Evolutionary conservation across 2,888 invertebrate genomes (phyloP), one percentile per base, ranked within the genome.

Genomic region (Rhagium mordax): DNA sequence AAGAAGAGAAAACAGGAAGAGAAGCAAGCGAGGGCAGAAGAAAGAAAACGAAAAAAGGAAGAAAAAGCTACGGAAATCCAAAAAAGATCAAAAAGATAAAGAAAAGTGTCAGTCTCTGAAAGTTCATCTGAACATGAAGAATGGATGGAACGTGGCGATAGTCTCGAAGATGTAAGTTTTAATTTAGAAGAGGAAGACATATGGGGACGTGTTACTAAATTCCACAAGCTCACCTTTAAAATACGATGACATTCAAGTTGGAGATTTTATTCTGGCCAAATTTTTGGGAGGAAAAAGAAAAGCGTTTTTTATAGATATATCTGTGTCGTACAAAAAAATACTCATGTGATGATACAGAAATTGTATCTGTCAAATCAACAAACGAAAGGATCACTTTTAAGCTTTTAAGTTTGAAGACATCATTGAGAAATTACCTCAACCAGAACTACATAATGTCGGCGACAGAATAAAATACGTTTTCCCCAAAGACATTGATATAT

Each of bases 101-200:
- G 69, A 72, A 72, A 47, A 69, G n/a, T 21, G 29, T 59, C 49
- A 24, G 6, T 20, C 5, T 70, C 13, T 47, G 72, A 72, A 51
- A 70, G 29, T 47, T 29, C 29, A 48, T 47, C 33, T 62, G 62
- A 69, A 62, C 20, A 72, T 72, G 49, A 70, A 53, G 67, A 71
- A 68, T 71, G 71, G 71, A 51, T 60, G 13, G 67, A 66, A 41
- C 59, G 71, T 21, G 29, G 67, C 18, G 71, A 60, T 29, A 71
- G 67, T 60, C 29, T 69, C 20, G 72, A 72, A 13, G 61, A 68
- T 72, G 72, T 72, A 21, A 15, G 18, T 13, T 10, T 33, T 33
- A 33, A 33, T 5, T 33, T 33, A 13, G 33, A 33, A 16, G 41
- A 53, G 33, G 18, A 24, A 61, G 49, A 18, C 49, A 15, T 18